phyloP scores from a whole-genome alignment of 2,797 vertebrate species.

The Megaceryle alcyon region DNA sequence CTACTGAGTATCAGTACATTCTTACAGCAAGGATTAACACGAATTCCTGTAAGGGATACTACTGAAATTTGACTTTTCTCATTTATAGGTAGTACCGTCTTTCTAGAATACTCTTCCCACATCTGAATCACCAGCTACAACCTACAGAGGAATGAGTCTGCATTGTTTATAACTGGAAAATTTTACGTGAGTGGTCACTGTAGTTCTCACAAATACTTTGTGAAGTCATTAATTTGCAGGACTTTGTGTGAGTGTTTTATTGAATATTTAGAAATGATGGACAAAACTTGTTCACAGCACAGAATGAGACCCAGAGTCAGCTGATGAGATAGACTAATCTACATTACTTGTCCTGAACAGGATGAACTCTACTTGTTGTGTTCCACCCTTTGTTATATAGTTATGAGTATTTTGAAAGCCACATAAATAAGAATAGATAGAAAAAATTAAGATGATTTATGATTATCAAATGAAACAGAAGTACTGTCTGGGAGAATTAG shows the following conservation, averaged over 20 bases:
- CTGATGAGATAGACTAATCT: background rate
- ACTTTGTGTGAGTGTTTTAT: background rate
- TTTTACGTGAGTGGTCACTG: background rate
- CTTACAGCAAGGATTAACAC: background rate
- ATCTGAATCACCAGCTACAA: background rate
- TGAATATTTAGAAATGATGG: background rate
- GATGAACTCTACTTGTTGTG: background rate
- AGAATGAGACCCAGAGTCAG: background rate
- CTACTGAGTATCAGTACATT: background rate
- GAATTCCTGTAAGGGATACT: background rate
- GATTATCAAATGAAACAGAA: constrained; percentile 5
- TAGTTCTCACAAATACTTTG: background rate
- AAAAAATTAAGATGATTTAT: background rate
- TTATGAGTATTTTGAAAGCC: background rate
- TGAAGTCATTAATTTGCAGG: background rate
- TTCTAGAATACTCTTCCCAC: background rate
- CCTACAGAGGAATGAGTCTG: background rate
- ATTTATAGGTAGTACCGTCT: background rate
- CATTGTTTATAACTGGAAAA: background rate
- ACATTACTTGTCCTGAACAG: background rate
- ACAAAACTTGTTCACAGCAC: background rate
- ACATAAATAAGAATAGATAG: background rate
- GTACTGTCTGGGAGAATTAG: background rate
- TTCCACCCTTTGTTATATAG: background rate
- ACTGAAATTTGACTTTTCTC: background rate